Base-by-base conservation (phyloP, 2,797 vertebrate species). In the Esox lucius region DNA sequence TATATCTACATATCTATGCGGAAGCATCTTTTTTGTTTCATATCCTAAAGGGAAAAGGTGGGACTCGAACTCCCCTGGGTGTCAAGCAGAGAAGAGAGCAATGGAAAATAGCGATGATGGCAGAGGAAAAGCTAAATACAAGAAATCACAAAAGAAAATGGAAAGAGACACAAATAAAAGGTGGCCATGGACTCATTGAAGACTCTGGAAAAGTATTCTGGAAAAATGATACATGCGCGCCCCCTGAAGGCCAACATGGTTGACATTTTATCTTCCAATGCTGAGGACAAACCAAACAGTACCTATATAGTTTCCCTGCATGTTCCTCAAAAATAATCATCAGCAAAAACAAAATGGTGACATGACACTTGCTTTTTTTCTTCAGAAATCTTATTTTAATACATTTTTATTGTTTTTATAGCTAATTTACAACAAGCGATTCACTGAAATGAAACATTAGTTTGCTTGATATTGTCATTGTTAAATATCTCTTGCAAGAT, bases 361-460 rank as follows among this genome's bases (percentile, higher is more conserved):
- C 0, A 81, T 91, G 84, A 85, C 90, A 76, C 78, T 35, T 81
- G 85, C 87, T 35, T 82, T 87, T n/a, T 89, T 65, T 81, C 86
- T 89, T 91, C 90, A 90, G 89, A 89, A 90, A 91, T 87, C 87
- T 90, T 90, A 91, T 92, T 93, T 91, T 93, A 93, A 94, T 93
- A 46, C 90, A 67, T 85, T 93, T 94, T 94, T 93, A 93, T 94
- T 94, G 75, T 85, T 92, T 94, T 94, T 91, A 92, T 94, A 94
- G 94, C 93, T 94, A 94, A 93, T 95, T 94, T 94, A 94, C 94
- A 95, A 94, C 94, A 94, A 94, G 94, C 94, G 91, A 93, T 92
- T 94, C 91, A 95, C 93, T 94, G 92, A 95, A 94, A 93, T 94
- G 88, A 92, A 94, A 94, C 91, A 94, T 85, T 91, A 91, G 90